phyloP scores from a whole-genome alignment of 2,888 invertebrate genomes.

The Andrena haemorrhoa region DNA sequence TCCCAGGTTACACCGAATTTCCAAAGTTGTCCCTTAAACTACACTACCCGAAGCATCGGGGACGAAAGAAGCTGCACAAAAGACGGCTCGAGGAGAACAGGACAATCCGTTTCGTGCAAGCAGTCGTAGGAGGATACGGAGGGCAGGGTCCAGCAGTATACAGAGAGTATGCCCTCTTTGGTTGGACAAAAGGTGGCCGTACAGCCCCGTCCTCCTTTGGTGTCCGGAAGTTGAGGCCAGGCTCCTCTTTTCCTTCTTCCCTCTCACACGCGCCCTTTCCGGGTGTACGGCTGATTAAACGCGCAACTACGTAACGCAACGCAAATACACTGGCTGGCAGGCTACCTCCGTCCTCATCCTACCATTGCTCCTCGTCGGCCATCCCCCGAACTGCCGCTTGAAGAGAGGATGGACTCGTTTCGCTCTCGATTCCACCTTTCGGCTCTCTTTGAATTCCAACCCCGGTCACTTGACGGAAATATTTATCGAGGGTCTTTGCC shows the following conservation, averaged over 20 bases:
- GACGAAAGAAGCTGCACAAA: neutral
- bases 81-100: neutral
- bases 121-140: conserved; percentile 25
- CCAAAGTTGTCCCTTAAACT: neutral
- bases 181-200: conserved; percentile 69
- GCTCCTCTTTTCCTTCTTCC: conserved; percentile 72
- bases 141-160: conserved; percentile 66
- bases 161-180: conserved; percentile 72
- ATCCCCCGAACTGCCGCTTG: conserved; percentile 54
- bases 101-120: neutral
- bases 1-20: neutral
- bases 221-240: conserved; percentile 56
- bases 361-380: conserved; percentile 52
- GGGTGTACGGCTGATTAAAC: conserved; percentile 84
- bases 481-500: conserved; percentile 82
- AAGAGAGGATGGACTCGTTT: conserved; percentile 67
- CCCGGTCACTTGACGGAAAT: conserved; percentile 84
- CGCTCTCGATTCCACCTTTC: conserved; percentile 82
- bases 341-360: conserved; percentile 38
- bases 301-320: conserved; percentile 84
- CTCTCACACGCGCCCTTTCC: conserved; percentile 79
- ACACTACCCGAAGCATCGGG: neutral
- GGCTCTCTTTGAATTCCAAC: conserved; percentile 82
- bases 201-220: conserved; percentile 64
- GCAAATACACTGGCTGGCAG: conserved; percentile 81